Base-by-base conservation (phyloP, 1,140 invertebrate genomes). In the Sweltsa coloradensis region DNA sequence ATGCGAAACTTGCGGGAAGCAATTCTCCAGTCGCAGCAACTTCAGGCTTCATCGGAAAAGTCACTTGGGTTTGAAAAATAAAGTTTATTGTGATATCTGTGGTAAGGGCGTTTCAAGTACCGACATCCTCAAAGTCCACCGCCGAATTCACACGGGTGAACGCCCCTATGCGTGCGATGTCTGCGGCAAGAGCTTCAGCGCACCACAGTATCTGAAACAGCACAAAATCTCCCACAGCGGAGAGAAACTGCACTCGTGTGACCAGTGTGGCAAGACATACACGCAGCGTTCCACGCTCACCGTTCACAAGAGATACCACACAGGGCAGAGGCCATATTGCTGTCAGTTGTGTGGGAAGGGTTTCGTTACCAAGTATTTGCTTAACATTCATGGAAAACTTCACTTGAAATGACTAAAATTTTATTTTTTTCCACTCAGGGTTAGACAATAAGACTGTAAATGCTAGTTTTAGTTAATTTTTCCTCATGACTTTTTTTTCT, bases 191-290 rank as follows among this genome's bases (percentile, higher is more conserved):
- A 65, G 60, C 44, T 72, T 67, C 52, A 59, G 34, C 31, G 40
- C 22, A 14, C 47, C 22, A 5, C 21, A 25, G 18, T 50, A 43
- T 67, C 66, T 82, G 0, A 77, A 76, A 53, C 74, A 79, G 47
- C 81, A 84, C 55, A 63, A 73, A 50, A 63, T 76, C 3, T 79
- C 77, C 0, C 83, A 87, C 54, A 85, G 82, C 0, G 81, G 82
- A 1, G 81, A 85, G 56, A 81, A 83, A 52, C 78, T 81, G 0
- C 83, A 81, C 59, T 67, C 67, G 53, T 81, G 78, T 57, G 59
- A 65, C n/a, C 57, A 70, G 3, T 81, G 78, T 58, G 65, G 62
- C 24, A 75, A 76, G 57, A 68, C 70, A 0, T 79, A 79, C 51
- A 68, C 67, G 34, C 64, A 69, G 49, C 66, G 62, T 46, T 56